A percentile compares a stretch with the other conserved stretches of the same genome.
Evolutionary conservation across 2,888 invertebrate genomes (phyloP).

Genomic region (Laothoe populi): DNA sequence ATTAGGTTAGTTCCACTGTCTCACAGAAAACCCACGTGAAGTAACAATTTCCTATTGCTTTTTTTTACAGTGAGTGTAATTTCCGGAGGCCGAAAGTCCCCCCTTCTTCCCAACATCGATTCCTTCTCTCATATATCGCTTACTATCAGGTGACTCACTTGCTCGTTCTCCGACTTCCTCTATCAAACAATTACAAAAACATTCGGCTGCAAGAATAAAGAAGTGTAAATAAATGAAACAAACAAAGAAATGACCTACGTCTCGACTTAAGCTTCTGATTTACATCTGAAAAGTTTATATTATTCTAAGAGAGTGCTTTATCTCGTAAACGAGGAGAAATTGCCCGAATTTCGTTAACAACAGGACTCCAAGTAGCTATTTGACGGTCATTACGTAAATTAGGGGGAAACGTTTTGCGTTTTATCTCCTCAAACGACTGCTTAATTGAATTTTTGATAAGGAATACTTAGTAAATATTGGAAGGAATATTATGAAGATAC

Average conservation of each 20-base stretch:
- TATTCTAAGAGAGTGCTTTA: conserved; percentile 11
- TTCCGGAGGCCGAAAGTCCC: too few species aligned
- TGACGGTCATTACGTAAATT: conserved; percentile 19
- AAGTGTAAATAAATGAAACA: background rate
- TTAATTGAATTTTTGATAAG: conserved; percentile 13
- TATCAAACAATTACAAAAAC: too few species aligned
- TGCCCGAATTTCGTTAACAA: conserved; percentile 23
- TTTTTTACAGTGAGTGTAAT: too few species aligned
- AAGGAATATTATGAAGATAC: background rate
- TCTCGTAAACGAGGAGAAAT: conserved; percentile 14
- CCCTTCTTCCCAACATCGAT: too few species aligned
- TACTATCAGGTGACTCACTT: too few species aligned
- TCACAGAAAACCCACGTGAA: too few species aligned
- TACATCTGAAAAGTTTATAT: conserved; percentile 15
- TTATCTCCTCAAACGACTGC: background rate
- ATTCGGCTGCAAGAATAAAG: background rate
- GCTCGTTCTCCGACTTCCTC: too few species aligned
- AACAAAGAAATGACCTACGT: background rate
- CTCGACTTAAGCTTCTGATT: conserved; percentile 4
- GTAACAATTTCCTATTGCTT: too few species aligned
- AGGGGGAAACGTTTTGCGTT: background rate
- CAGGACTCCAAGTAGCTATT: conserved; percentile 20
- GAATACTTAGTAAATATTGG: background rate
- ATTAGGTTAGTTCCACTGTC: too few species aligned
- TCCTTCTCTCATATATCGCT: too few species aligned